Conservation (phyloP, 2,888 invertebrate genomes). For the Cyclophora punctaria region DNA sequence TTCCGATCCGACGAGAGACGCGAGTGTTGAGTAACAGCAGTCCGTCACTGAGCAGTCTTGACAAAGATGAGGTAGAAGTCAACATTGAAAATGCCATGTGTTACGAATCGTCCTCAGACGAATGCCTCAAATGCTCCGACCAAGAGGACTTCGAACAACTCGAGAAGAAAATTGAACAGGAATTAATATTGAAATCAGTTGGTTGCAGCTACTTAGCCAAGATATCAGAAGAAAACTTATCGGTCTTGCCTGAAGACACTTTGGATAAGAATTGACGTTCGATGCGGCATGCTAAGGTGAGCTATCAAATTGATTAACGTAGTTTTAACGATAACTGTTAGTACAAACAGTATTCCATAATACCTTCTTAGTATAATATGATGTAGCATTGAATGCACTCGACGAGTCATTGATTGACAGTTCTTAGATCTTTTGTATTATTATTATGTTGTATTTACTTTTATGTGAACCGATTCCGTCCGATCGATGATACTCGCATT, state of each 20-base stretch:
- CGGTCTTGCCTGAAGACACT: slow-evolving; percentile 42
- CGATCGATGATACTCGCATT: slow-evolving; percentile 34
- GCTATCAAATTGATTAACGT: too few relatives aligned
- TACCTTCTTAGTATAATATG: slow-evolving; percentile 5
- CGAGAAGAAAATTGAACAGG: slow-evolving; percentile 56
- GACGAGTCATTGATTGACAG: background rate
- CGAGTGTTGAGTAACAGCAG: slow-evolving; percentile 53
- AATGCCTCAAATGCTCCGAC: slow-evolving; percentile 53
- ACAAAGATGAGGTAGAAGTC: slow-evolving; percentile 46
- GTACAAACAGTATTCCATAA: slow-evolving; percentile 18
- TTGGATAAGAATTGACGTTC: slow-evolving; percentile 26
- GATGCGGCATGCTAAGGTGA: background rate
- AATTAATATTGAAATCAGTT: slow-evolving; percentile 37
- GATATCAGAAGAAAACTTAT: slow-evolving; percentile 63
- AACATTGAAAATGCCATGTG: slow-evolving; percentile 59
- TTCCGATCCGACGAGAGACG: slow-evolving; percentile 34
- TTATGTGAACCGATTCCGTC: slow-evolving; percentile 16
- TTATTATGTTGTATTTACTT: slow-evolving; percentile 19
- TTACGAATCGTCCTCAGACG: slow-evolving; percentile 66
- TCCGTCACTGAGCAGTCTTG: slow-evolving; percentile 40
- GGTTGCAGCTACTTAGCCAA: slow-evolving; percentile 49
- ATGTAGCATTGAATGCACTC: slow-evolving; percentile 25
- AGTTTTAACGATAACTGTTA: slow-evolving; percentile 3
- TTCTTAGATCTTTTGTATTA: background rate
- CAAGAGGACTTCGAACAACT: slow-evolving; percentile 57